Percentiles rank a stretch among this genome's conserved stretches.
phyloP scores from a whole-genome alignment of 2,888 invertebrate species.

The Panorpa germanica region DNA sequence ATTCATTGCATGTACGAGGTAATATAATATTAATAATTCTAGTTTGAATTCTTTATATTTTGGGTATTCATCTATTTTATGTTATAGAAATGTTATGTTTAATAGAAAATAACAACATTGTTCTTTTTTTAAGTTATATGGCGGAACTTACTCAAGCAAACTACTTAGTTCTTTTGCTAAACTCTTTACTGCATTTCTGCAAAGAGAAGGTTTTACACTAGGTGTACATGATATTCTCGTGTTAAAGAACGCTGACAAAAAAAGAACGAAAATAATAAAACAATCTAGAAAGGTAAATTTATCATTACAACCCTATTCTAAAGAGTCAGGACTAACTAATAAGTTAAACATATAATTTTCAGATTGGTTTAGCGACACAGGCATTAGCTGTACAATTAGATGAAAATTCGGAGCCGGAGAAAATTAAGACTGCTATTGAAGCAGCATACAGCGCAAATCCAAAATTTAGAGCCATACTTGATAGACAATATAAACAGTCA shows the following conservation, averaged over 20 bases:
- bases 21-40: slow-evolving; percentile 10
- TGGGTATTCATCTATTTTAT: no score
- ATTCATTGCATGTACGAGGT: slow-evolving; percentile 87
- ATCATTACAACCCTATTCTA: slow-evolving; percentile 4
- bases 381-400: slow-evolving; percentile 51
- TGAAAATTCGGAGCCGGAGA: slow-evolving; percentile 31
- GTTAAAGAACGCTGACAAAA: slow-evolving; percentile 45
- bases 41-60: slow-evolving; percentile 7
- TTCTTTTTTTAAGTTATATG: slow-evolving; percentile 49
- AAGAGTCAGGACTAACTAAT: no score
- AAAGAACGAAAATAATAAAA: slow-evolving; percentile 46
- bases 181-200: slow-evolving; percentile 78
- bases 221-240: slow-evolving; percentile 92
- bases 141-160: slow-evolving; percentile 62
- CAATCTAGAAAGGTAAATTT: slow-evolving; percentile 29
- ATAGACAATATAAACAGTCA: slow-evolving; percentile 63
- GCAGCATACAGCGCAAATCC: slow-evolving; percentile 48
- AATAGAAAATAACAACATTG: no score
- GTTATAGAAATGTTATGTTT: no score
- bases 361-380: slow-evolving; percentile 40
- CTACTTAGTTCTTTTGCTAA: slow-evolving; percentile 80
- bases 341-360: slow-evolving; percentile 7
- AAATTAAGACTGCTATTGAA: slow-evolving; percentile 46
- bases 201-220: slow-evolving; percentile 82
- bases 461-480: slow-evolving; percentile 61